phyloP scores from a whole-genome alignment of 2,797 vertebrate species.

The Myotis pilosus region DNA sequence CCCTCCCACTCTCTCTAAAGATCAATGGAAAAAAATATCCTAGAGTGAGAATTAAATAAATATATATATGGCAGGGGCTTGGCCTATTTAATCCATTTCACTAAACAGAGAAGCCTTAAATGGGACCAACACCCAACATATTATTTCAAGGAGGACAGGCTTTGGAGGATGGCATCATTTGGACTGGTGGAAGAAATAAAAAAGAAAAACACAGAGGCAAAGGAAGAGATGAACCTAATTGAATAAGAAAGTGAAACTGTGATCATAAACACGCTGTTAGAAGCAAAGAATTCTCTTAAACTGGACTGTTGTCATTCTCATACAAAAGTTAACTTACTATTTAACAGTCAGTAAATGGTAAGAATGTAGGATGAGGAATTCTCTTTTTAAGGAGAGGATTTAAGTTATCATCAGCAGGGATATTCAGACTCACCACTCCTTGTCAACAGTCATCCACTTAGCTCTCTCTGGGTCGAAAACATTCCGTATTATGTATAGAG shows the following conservation, averaged over 20 bases:
- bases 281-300: neutral
- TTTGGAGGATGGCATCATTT: neutral
- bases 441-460: conserved; percentile 20
- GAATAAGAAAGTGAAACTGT: conserved; percentile 13
- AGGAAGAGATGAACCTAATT: neutral
- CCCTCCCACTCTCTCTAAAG: no score
- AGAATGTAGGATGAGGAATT: neutral
- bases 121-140: neutral
- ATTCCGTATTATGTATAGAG: conserved; percentile 3
- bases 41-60: no score
- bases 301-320: neutral
- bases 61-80: neutral
- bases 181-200: neutral
- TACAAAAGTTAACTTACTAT: conserved; percentile 36
- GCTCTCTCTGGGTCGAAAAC: conserved; percentile 17
- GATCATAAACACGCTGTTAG: neutral
- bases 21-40: no score
- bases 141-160: neutral
- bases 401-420: neutral
- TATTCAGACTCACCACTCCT: conserved; percentile 60
- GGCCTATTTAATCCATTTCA: neutral
- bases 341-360: neutral
- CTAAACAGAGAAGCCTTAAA: neutral
- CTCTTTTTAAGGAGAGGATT: neutral
- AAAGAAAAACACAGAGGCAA: neutral